Evolutionary conservation across 2,113 vertebrate species (phyloP).

Genomic region (Alces alces): DNA sequence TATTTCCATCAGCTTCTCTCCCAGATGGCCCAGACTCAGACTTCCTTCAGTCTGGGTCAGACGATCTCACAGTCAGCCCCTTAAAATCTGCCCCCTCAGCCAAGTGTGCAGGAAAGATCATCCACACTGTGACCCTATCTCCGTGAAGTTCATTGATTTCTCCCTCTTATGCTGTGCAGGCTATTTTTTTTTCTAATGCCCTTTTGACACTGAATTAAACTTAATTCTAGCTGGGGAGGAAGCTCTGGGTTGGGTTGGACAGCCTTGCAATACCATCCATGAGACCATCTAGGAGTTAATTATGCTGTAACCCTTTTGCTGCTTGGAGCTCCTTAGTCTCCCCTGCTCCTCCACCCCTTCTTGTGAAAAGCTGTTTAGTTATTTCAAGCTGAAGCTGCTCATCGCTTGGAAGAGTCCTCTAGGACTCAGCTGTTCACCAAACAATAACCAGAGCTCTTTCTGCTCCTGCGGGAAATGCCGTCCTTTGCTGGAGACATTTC

Average conservation of each 20-base stretch:
- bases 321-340: slow-evolving; percentile 53
- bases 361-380: slow-evolving; percentile 8
- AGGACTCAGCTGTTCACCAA: slow-evolving; percentile 12
- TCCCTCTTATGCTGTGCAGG: slow-evolving; percentile 30
- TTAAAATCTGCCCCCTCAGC: background rate
- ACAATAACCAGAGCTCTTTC: slow-evolving; percentile 29
- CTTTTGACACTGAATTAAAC: slow-evolving; percentile 74
- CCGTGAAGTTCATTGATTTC: slow-evolving; percentile 41
- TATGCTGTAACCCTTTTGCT: slow-evolving; percentile 59
- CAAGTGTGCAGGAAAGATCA: background rate
- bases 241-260: slow-evolving; percentile 29
- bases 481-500: background rate
- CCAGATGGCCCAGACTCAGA: slow-evolving; percentile 38
- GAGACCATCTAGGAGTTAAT: slow-evolving; percentile 72
- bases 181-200: slow-evolving; percentile 69
- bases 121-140: background rate
- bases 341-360: background rate
- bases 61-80: background rate
- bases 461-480: slow-evolving; percentile 1
- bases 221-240: slow-evolving; percentile 66
- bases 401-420: background rate
- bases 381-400: slow-evolving; percentile 59
- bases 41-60: slow-evolving; percentile 27
- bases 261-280: background rate
- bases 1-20: slow-evolving; percentile 48